Percentiles rank a stretch among this genome's conserved stretches.
Conservation (phyloP, 2,797 vertebrate genomes). For the Scolopax rusticola region DNA sequence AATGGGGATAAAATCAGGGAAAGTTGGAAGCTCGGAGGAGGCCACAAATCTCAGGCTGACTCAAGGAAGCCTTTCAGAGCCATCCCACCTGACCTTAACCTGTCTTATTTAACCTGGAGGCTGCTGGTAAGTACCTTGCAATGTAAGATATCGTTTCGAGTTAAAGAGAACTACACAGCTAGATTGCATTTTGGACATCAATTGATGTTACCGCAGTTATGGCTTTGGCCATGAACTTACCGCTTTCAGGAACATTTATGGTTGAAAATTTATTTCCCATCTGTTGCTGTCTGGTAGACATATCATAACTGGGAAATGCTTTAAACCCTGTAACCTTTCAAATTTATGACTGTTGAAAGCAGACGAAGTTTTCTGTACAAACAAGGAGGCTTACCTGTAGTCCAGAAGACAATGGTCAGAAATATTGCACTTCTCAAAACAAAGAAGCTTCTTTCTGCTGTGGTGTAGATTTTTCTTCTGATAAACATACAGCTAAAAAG, state of each 20-base stretch:
- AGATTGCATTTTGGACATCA: constrained; percentile 44
- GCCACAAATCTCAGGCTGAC: constrained; percentile 13
- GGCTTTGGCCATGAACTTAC: constrained; percentile 51
- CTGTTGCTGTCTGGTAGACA: constrained; percentile 45
- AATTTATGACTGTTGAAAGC: not conserved
- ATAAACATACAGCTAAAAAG: not conserved
- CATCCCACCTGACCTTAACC: constrained; percentile 19
- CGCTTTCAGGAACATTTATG: not conserved
- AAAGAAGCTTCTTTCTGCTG: not conserved
- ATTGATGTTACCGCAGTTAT: constrained; percentile 12
- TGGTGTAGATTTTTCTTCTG: not conserved
- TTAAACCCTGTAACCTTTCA: constrained; percentile 13
- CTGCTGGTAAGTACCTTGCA: constrained; percentile 16
- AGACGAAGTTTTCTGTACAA: not conserved
- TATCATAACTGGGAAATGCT: constrained; percentile 12
- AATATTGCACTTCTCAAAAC: not conserved
- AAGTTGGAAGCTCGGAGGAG: not conserved
- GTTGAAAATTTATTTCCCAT: constrained; percentile 52
- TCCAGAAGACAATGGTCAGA: not conserved
- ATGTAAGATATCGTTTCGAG: not conserved
- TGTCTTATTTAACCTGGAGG: constrained; percentile 50
- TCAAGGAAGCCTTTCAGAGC: not conserved
- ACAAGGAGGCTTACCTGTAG: not conserved
- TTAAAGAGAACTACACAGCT: not conserved
- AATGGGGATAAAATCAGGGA: constrained; percentile 16